Conservation (phyloP, 2,797 vertebrate species). For the Arnoldichthys spilopterus region DNA sequence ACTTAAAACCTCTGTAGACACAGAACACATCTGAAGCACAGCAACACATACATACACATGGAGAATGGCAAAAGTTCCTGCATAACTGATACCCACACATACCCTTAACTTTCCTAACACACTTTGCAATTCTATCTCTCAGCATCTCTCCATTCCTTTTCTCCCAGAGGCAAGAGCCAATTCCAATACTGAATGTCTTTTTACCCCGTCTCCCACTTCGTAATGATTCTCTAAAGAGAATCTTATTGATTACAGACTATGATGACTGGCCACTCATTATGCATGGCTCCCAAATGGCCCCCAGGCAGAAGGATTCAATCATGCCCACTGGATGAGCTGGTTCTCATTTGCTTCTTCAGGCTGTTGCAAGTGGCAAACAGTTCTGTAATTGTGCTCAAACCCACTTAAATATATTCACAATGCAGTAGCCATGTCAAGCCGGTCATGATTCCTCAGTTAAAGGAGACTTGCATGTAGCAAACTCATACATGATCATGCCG, state of each 20-base stretch:
- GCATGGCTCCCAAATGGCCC: constrained; percentile 61
- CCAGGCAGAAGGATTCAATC: constrained; percentile 71
- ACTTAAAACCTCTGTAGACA: too few species aligned
- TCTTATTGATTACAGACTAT: constrained; percentile 51
- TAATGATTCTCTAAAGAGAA: constrained; percentile 57
- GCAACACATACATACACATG: not conserved
- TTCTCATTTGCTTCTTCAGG: not conserved
- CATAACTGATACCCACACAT: not conserved
- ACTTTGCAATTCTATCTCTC: not conserved
- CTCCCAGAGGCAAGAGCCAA: constrained; percentile 47
- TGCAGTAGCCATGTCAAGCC: too few species aligned
- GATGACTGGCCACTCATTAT: constrained; percentile 65
- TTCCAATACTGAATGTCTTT: constrained; percentile 21
- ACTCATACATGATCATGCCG: too few species aligned
- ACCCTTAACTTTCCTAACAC: not conserved
- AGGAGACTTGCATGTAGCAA: too few species aligned
- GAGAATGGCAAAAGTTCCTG: not conserved
- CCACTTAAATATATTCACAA: not conserved
- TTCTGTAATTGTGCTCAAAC: not conserved
- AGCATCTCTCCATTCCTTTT: not conserved
- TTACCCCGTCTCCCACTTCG: constrained; percentile 28
- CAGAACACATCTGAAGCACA: too few species aligned
- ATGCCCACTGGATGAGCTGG: constrained; percentile 55
- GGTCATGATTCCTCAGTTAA: too few species aligned
- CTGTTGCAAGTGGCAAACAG: not conserved